These are phyloP conservation scores for Corythaixoides concolor DNA, from an alignment of 2,113 vertebrate species.

Conservation along the genomic window DNA sequence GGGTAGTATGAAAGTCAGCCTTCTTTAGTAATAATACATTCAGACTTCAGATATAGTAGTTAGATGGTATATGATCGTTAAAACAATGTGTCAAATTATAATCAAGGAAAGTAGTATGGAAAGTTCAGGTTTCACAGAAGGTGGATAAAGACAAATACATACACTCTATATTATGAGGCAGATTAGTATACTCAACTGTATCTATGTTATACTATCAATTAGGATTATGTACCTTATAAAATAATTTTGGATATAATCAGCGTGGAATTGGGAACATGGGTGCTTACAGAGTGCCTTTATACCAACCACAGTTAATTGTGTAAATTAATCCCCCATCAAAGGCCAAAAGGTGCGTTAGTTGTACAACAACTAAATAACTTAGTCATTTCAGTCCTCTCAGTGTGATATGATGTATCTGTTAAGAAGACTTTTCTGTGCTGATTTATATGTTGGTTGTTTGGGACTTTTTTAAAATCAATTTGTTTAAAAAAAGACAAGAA, in stretches of 20 bases:
- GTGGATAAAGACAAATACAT: background rate
- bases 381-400: background rate
- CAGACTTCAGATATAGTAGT: background rate
- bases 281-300: slow-evolving; percentile 4
- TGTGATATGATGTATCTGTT: background rate
- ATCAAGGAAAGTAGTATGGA: background rate
- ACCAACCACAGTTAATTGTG: background rate
- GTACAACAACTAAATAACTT: background rate
- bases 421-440: background rate
- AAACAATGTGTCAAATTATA: background rate
- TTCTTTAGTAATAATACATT: background rate
- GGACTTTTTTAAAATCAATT: background rate
- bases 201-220: background rate
- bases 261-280: background rate
- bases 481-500: background rate
- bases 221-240: slow-evolving; percentile 16
- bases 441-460: background rate
- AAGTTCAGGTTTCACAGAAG: background rate
- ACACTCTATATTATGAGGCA: background rate
- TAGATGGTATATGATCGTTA: background rate
- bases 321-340: slow-evolving; percentile 6
- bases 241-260: background rate
- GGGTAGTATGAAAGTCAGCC: background rate
- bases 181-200: background rate
- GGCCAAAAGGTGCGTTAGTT: background rate